Percentiles rank a stretch among this genome's conserved stretches.
Conservation (phyloP, 1,140 invertebrate species). For the Lethocerus indicus region DNA sequence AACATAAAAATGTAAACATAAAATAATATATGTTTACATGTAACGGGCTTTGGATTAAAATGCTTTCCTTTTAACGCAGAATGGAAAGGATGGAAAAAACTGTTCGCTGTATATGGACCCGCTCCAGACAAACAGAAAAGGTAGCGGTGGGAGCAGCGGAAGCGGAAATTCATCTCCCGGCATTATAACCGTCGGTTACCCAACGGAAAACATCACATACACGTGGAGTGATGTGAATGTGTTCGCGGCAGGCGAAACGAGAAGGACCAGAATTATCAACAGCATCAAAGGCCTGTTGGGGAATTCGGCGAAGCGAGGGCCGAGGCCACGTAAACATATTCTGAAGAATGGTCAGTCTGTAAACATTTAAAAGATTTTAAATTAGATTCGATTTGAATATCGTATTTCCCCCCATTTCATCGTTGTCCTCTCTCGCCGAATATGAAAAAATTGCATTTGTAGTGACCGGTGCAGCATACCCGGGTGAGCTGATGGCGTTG, state of each 20-base stretch:
- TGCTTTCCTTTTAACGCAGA: no score
- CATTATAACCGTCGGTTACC: no score
- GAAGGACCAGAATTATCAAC: constrained; percentile 5
- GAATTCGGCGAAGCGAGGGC: constrained; percentile 19
- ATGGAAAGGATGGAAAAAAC: no score
- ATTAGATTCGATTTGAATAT: background rate
- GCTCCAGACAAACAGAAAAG: no score
- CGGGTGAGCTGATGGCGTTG: constrained; percentile 78
- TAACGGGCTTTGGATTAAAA: no score
- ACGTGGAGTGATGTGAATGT: constrained; percentile 53
- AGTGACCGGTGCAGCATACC: constrained; percentile 74
- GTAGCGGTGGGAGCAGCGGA: no score
- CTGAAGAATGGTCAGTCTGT: constrained; percentile 40
- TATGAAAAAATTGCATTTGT: constrained; percentile 14
- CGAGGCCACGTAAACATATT: constrained; percentile 36
- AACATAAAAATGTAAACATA: no score
- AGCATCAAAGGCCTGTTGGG: constrained; percentile 3
- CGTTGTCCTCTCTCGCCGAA: background rate
- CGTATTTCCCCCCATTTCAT: background rate
- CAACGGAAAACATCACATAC: constrained; percentile 34
- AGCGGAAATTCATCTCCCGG: no score
- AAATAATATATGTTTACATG: no score
- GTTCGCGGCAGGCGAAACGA: constrained; percentile 27
- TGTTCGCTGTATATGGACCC: no score
- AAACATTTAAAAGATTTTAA: background rate